Evolutionary conservation across 2,113 vertebrate species (phyloP).

Genomic region (Aldabrachelys gigantea): DNA sequence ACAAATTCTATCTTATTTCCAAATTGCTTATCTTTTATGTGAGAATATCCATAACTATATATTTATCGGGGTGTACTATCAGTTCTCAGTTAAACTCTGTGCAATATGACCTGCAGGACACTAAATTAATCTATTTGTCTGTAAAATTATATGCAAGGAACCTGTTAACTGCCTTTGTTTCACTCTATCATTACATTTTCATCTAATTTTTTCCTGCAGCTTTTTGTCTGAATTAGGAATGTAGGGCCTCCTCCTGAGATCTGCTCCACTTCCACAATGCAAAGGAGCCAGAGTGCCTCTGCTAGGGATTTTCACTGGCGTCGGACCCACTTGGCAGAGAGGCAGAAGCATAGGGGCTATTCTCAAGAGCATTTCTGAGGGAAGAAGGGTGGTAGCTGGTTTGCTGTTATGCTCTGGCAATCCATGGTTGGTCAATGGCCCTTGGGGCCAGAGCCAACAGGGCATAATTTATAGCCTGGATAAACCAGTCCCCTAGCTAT

Average conservation of each 20-base stretch:
- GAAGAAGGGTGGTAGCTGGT: background rate
- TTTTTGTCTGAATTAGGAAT: background rate
- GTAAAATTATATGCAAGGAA: slow-evolving; percentile 4
- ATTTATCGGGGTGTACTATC: slow-evolving; percentile 3
- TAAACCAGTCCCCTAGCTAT: background rate
- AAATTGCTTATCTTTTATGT: background rate
- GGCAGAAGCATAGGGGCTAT: background rate
- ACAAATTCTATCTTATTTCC: slow-evolving; percentile 23
- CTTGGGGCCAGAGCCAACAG: background rate
- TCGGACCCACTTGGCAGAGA: background rate
- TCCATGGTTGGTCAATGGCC: background rate
- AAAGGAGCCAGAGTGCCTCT: background rate
- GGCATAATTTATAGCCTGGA: background rate
- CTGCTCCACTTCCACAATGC: background rate
- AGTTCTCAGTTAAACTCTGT: background rate
- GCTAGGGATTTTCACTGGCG: background rate
- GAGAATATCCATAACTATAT: slow-evolving; percentile 19
- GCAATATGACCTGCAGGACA: background rate
- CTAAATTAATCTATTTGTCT: background rate
- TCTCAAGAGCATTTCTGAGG: background rate
- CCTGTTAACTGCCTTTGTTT: background rate
- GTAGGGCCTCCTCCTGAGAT: background rate
- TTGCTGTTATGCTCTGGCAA: background rate
- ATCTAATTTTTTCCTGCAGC: background rate
- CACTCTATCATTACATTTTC: background rate